Conservation (phyloP, 2,113 vertebrate species). For the Mus musculus region DNA sequence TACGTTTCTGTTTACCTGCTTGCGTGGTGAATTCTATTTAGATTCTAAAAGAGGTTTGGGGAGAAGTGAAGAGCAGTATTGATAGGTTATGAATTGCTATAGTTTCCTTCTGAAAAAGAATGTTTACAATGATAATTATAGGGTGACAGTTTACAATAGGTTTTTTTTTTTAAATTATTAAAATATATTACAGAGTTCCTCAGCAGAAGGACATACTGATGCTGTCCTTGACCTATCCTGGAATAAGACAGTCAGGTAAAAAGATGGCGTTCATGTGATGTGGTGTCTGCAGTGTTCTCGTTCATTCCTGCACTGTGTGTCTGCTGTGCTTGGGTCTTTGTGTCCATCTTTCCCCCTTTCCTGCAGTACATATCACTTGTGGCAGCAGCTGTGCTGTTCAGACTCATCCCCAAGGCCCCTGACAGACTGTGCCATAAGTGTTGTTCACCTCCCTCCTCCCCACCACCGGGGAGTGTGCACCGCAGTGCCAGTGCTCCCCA, state of each 20-base stretch:
- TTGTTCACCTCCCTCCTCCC: background rate
- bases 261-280: background rate
- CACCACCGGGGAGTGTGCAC: fast-evolving
- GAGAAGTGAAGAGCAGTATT: background rate
- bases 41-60: background rate
- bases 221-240: conserved; percentile 97
- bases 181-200: conserved; percentile 84
- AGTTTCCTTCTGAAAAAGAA: background rate
- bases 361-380: fast-evolving
- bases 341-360: background rate
- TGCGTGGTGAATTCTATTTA: background rate
- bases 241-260: conserved; percentile 95
- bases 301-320: background rate
- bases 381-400: background rate
- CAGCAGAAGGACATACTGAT: conserved; percentile 92
- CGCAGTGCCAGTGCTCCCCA: background rate
- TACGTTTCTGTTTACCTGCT: background rate
- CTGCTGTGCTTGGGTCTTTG: fast-evolving
- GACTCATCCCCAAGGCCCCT: fast-evolving
- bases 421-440: background rate
- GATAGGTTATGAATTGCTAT: background rate
- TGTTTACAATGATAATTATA: background rate
- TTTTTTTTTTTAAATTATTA: conserved; percentile 4
- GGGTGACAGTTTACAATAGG: background rate
- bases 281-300: background rate